phyloP scores from a whole-genome alignment of 2,113 vertebrate genomes.

The Corynorhinus townsendii region DNA sequence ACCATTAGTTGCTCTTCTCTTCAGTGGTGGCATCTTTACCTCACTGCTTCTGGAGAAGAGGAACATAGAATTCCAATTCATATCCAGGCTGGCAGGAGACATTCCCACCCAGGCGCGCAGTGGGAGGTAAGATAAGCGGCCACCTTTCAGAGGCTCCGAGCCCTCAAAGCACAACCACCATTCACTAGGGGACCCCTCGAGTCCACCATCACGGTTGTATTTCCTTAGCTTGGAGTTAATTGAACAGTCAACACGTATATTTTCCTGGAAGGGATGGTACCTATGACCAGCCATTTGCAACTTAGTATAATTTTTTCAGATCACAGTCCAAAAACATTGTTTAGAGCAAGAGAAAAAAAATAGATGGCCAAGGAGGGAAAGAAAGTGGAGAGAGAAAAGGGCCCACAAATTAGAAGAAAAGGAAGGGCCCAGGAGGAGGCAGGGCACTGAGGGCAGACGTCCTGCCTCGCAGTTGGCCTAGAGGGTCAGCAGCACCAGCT shows the following conservation, averaged over 20 bases:
- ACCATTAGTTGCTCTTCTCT: background rate
- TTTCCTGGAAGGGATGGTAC: background rate
- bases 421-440: background rate
- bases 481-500: background rate
- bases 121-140: background rate
- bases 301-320: background rate
- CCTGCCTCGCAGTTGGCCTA: background rate
- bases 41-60: constrained; percentile 35
- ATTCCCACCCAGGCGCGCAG: background rate
- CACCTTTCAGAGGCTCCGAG: background rate
- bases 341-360: background rate
- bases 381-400: background rate
- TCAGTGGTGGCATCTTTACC: background rate
- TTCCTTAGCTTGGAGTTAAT: background rate
- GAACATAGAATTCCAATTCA: background rate
- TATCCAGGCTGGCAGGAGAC: background rate
- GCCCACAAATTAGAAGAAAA: background rate
- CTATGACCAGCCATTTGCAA: background rate
- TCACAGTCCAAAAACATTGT: background rate
- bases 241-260: constrained; percentile 29
- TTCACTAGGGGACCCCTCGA: background rate
- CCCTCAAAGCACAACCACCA: background rate
- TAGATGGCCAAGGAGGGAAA: background rate
- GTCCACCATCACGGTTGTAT: background rate
- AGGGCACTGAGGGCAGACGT: background rate